phyloP scores from a whole-genome alignment of 1,140 invertebrate species.

The Bombus affinis region DNA sequence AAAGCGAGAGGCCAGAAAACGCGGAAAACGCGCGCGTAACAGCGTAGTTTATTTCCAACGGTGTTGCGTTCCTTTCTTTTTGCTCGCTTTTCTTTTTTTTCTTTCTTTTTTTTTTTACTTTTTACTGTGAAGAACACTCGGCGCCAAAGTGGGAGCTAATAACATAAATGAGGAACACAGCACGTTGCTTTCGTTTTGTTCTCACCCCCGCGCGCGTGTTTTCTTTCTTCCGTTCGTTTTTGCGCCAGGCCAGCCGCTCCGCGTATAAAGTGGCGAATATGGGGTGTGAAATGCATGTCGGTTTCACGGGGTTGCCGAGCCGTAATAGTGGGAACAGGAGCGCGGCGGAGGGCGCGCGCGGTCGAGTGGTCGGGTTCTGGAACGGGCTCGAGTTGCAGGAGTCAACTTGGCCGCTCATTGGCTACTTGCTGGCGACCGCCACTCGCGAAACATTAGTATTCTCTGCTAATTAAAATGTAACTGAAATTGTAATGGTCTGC shows the following conservation, averaged over 20 bases:
- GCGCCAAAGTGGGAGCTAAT: conserved; percentile 48
- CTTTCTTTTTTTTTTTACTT: neutral
- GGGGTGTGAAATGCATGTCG: conserved; percentile 54
- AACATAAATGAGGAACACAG: conserved; percentile 53
- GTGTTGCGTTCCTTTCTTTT: conserved; percentile 1
- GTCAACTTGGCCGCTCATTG: conserved; percentile 61
- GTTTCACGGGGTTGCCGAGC: conserved; percentile 54
- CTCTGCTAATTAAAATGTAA: conserved; percentile 70
- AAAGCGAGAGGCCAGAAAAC: conserved; percentile 36
- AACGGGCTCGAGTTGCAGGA: conserved; percentile 57
- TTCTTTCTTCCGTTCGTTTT: conserved; percentile 40
- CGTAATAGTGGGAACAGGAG: conserved; percentile 24
- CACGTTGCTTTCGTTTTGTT: conserved; percentile 1
- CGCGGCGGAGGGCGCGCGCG: conserved; percentile 13
- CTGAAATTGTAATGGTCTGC: conserved; percentile 63
- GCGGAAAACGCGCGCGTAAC: conserved; percentile 28
- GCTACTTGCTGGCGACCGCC: conserved; percentile 61
- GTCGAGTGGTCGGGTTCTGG: conserved; percentile 39
- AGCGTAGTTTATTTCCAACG: conserved; percentile 35
- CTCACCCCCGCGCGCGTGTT: conserved; percentile 3
- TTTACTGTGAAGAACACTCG: conserved; percentile 25
- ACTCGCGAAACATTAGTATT: conserved; percentile 69
- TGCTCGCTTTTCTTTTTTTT: neutral
- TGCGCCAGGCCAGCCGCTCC: conserved; percentile 36
- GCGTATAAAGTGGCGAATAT: conserved; percentile 49